phyloP scores from a whole-genome alignment of 2,113 vertebrate species.

The Pica pica region DNA sequence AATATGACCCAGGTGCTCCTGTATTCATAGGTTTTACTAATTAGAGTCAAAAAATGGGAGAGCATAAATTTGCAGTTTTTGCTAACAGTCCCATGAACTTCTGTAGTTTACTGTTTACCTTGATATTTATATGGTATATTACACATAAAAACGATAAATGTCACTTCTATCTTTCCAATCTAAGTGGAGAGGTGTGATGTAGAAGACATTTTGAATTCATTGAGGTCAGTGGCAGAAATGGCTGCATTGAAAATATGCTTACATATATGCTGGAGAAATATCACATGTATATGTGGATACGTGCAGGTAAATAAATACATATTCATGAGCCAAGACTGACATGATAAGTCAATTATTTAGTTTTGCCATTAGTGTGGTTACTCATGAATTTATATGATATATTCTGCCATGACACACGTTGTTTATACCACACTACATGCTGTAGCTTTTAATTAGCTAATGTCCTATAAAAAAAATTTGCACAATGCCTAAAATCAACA shows the following conservation, averaged over 20 bases:
- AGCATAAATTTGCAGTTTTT: background rate
- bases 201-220: background rate
- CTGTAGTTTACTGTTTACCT: background rate
- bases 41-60: background rate
- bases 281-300: background rate
- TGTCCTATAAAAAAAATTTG: background rate
- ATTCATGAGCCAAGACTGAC: background rate
- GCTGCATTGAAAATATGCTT: background rate
- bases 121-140: background rate
- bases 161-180: background rate
- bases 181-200: background rate
- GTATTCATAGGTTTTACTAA: background rate
- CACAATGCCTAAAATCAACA: background rate
- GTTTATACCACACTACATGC: background rate
- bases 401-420: background rate
- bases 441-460: background rate
- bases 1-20: background rate
- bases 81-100: background rate
- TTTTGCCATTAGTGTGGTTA: background rate
- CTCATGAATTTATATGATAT: background rate
- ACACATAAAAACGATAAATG: background rate
- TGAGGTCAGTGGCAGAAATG: background rate
- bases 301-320: background rate
- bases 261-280: background rate
- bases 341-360: background rate